Conservation (phyloP, 2,113 vertebrate genomes). For the Coregonus clupeaformis region DNA sequence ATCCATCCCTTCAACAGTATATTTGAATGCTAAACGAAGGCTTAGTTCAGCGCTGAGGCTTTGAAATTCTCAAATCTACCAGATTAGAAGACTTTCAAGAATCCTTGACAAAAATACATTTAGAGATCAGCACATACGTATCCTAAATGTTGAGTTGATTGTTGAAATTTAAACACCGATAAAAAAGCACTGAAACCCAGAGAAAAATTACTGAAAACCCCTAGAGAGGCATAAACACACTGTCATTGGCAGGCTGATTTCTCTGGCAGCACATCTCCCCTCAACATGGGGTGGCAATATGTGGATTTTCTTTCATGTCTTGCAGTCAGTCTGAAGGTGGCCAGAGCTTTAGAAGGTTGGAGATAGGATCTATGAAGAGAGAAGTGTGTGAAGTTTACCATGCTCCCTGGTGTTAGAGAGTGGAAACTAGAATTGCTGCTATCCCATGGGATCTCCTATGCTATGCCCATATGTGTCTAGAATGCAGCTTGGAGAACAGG, state of each 20-base stretch:
- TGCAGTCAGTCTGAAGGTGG: slow-evolving; percentile 23
- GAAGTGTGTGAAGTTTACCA: slow-evolving; percentile 29
- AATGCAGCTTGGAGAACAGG: slow-evolving; percentile 31
- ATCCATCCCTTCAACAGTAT: slow-evolving; percentile 62
- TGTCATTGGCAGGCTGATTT: slow-evolving; percentile 24
- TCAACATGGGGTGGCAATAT: not conserved
- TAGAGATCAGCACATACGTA: slow-evolving; percentile 26
- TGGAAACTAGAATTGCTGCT: slow-evolving; percentile 36
- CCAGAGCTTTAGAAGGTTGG: slow-evolving; percentile 19
- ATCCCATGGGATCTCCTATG: slow-evolving; percentile 35
- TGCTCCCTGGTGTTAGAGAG: slow-evolving; percentile 26
- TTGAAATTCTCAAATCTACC: slow-evolving; percentile 59
- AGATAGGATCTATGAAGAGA: slow-evolving; percentile 37
- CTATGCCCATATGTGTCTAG: slow-evolving; percentile 33
- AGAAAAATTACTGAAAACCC: not conserved
- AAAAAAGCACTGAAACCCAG: slow-evolving; percentile 19
- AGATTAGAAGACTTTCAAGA: slow-evolving; percentile 61
- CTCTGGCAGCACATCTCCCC: slow-evolving; percentile 3
- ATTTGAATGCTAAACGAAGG: slow-evolving; percentile 65
- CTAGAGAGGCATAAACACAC: not conserved
- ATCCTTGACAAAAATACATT: slow-evolving; percentile 34
- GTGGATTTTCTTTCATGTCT: slow-evolving; percentile 35
- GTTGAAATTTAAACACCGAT: slow-evolving; percentile 25
- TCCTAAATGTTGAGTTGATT: slow-evolving; percentile 31
- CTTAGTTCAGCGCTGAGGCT: slow-evolving; percentile 58